Evolutionary conservation across 1,140 invertebrate species (phyloP).

Genomic region (Phymorhynchus buccinoides): DNA sequence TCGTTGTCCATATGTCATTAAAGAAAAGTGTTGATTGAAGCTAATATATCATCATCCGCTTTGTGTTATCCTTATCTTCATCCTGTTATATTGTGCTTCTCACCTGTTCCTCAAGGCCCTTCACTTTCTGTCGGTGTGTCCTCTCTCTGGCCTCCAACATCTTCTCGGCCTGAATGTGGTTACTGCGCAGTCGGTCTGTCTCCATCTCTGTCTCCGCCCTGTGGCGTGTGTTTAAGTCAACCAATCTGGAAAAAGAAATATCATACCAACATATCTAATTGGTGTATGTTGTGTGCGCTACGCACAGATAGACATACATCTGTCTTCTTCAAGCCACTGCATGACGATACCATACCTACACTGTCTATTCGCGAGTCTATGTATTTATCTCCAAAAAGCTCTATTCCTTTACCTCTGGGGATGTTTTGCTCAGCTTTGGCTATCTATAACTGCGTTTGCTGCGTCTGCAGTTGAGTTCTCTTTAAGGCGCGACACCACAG

Average conservation of each 20-base stretch:
- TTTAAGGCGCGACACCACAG: too few relatives aligned
- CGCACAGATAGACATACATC: too few relatives aligned
- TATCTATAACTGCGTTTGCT: too few relatives aligned
- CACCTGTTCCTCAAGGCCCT: conserved; percentile 91
- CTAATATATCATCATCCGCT: conserved; percentile 54
- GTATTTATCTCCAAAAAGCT: too few relatives aligned
- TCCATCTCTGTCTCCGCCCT: conserved; percentile 85
- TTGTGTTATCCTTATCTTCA: too few relatives aligned
- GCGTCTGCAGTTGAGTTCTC: too few relatives aligned
- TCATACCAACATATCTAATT: background rate
- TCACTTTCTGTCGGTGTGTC: conserved; percentile 87
- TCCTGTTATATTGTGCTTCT: conserved; percentile 19
- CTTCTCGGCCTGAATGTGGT: conserved; percentile 90
- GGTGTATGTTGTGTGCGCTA: background rate
- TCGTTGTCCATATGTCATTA: too few relatives aligned
- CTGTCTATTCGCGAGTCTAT: too few relatives aligned
- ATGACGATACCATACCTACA: too few relatives aligned
- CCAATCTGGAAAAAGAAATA: conserved; percentile 70
- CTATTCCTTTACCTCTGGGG: background rate
- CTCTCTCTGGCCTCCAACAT: conserved; percentile 89
- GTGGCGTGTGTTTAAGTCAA: conserved; percentile 73
- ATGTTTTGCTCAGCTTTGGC: too few relatives aligned
- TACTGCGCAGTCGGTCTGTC: conserved; percentile 85
- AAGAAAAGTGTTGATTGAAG: too few relatives aligned
- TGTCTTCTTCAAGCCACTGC: too few relatives aligned